Evolutionary conservation across 92 coral and sea anemone genomes (phyloP), one percentile per base, ranked within the genome.

Genomic region (Actinostola sp.): DNA sequence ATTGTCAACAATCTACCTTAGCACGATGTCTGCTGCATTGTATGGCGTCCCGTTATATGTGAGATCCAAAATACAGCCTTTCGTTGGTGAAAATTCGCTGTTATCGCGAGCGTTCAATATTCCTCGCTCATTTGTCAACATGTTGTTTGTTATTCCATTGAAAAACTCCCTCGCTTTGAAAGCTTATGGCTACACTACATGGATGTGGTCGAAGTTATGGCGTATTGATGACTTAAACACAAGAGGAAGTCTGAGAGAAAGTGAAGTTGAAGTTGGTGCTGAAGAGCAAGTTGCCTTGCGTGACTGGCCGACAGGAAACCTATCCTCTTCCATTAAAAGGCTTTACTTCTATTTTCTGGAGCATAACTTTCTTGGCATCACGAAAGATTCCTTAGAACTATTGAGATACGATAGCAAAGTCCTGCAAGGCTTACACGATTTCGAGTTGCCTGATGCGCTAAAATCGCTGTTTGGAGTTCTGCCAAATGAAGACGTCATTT

Each of bases 381-480:
- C 72, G 19, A 75, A 54, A 42, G 53, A 75, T 9, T 75, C 81
- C 1, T 52, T 75, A 27, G 81, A 64, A 20, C 23, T 75, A 8
- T 64, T 75, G 28, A 66, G 72, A 23, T 38, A 48, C 29, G 72
- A 75, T 7, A 75, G 81, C 27, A 50, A 63, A 52, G 28, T 63
- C 21, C 64, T 75, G 4, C 63, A 75, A 52, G 71, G 59, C 17
- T 27, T 75, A 17, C 81, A 75, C 51, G 81, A 75, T 66, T 63
- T 56, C 10, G 81, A 75, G 30, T 4, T 75, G 19, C 34, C 49
- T 1, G 64, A 38, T 24, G 35, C 17, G n/a, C 23, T 75, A 1
- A 63, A 75, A 39, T 24, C 70, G 12, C 15, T 73, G 8, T 59
- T 61, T 73, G 79, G 79, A n/a, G 28, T 3, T 31, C 48, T 26